These are phyloP conservation scores for Lasioglossum vierecki DNA, from an alignment of 2,888 invertebrate species.

Conservation along the genomic window DNA sequence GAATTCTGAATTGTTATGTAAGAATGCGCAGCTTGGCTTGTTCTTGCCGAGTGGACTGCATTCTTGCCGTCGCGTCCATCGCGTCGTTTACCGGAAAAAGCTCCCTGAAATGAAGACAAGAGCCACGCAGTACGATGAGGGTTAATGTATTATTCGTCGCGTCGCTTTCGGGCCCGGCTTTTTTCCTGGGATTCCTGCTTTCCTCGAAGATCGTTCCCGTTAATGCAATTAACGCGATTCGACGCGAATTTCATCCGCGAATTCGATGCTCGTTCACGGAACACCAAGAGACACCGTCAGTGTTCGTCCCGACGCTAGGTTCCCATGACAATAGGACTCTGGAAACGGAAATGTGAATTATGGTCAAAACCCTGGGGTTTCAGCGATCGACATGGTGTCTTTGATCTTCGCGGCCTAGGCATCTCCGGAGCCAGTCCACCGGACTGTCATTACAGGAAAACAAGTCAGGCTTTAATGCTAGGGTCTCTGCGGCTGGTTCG, in stretches of 20 bases:
- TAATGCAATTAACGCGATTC: slow-evolving; percentile 30
- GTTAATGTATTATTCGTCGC: slow-evolving; percentile 61
- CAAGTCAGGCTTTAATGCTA: slow-evolving; percentile 75
- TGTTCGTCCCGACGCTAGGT: background rate
- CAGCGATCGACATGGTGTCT: slow-evolving; percentile 33
- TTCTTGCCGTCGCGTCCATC: slow-evolving; percentile 62
- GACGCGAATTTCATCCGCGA: background rate
- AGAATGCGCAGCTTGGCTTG: slow-evolving; percentile 53
- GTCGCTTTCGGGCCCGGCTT: slow-evolving; percentile 7
- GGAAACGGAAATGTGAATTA: slow-evolving; percentile 21
- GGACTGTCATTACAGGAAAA: slow-evolving; percentile 77
- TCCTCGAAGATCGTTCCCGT: background rate
- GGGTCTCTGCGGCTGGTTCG: slow-evolving; percentile 66
- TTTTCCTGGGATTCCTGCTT: slow-evolving; percentile 28
- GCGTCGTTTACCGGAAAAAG: slow-evolving; percentile 51
- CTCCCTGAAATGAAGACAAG: slow-evolving; percentile 54
- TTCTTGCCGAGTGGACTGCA: slow-evolving; percentile 56
- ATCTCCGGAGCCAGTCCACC: slow-evolving; percentile 20
- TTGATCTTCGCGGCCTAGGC: slow-evolving; percentile 34
- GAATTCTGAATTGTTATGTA: slow-evolving; percentile 61
- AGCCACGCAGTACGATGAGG: slow-evolving; percentile 38
- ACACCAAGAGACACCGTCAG: background rate
- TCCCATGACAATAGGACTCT: slow-evolving; percentile 4
- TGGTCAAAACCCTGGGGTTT: background rate
- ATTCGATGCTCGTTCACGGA: background rate